Percentiles rank a stretch among this genome's conserved stretches.
phyloP scores from a whole-genome alignment of 1,140 invertebrate genomes.

The Bombus soroeensis region DNA sequence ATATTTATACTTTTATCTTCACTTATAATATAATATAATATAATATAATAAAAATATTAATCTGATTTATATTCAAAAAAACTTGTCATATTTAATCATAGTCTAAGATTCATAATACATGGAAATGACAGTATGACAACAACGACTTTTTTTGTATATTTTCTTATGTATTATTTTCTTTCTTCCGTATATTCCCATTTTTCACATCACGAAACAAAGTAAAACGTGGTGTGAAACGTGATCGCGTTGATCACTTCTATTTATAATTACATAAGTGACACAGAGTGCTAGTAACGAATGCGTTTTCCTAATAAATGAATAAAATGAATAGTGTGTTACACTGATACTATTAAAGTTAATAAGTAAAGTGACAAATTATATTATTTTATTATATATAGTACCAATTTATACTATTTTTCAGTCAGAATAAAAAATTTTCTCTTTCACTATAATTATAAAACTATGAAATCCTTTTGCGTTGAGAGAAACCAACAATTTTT shows the following conservation, averaged over 20 bases:
- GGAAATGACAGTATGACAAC: not conserved
- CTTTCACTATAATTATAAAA: not conserved
- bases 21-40: not conserved
- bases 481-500: too few species aligned
- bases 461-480: too few species aligned
- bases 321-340: slow-evolving; percentile 4
- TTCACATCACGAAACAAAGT: slow-evolving; percentile 15
- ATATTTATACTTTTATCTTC: not conserved
- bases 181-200: not conserved
- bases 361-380: not conserved
- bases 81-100: not conserved
- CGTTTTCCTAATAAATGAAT: slow-evolving; percentile 25
- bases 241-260: slow-evolving; percentile 60
- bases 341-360: not conserved
- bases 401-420: not conserved
- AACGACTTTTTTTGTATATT: not conserved
- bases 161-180: not conserved
- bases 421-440: not conserved
- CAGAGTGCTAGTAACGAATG: slow-evolving; percentile 2
- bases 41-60: not conserved
- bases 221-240: slow-evolving; percentile 44
- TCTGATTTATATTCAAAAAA: not conserved
- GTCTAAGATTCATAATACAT: not conserved
- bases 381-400: too few species aligned
- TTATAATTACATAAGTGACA: slow-evolving; percentile 63